Evolutionary conservation across 2,888 invertebrate genomes (phyloP).

Genomic region (Melikaiella ostensackeni): DNA sequence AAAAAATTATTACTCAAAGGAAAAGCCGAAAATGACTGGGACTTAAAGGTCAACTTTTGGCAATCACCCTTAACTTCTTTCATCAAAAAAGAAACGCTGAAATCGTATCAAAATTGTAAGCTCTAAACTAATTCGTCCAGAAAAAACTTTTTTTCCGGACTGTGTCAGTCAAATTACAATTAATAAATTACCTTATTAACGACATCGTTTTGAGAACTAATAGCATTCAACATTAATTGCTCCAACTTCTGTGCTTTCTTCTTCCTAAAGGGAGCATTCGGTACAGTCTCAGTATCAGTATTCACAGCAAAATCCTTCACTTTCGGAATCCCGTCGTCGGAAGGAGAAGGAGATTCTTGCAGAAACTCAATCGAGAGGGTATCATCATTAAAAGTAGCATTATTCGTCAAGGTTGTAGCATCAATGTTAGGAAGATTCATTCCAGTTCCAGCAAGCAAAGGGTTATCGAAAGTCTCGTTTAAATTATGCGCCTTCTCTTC

Average conservation of each 20-base stretch:
- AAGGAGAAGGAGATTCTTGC: constrained; percentile 68
- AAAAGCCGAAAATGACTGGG: no score
- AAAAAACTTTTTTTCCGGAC: no score
- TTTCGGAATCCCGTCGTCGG: constrained; percentile 65
- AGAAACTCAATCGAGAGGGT: constrained; percentile 72
- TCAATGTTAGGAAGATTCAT: constrained; percentile 61
- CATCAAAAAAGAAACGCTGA: no score
- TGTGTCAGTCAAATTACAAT: neutral
- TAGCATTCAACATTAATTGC: constrained; percentile 72
- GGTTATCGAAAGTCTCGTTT: constrained; percentile 68
- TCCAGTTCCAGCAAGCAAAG: constrained; percentile 50
- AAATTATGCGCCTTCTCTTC: constrained; percentile 64
- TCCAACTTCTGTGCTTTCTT: constrained; percentile 74
- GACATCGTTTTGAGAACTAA: constrained; percentile 74
- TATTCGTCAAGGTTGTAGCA: constrained; percentile 70
- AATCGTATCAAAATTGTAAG: no score
- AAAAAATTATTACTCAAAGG: no score
- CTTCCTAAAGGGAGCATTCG: constrained; percentile 70
- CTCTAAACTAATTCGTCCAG: no score
- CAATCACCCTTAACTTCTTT: no score
- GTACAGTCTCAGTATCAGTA: constrained; percentile 62
- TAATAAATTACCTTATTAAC: constrained; percentile 70
- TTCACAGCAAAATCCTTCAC: constrained; percentile 67
- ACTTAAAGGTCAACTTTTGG: no score
- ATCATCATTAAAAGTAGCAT: constrained; percentile 75